A percentile compares a stretch with the other conserved stretches of the same genome.
These are phyloP conservation scores for Epizoanthus illoricatus DNA, from an alignment of 92 coral and sea anemone genomes.

Conservation along the genomic window DNA sequence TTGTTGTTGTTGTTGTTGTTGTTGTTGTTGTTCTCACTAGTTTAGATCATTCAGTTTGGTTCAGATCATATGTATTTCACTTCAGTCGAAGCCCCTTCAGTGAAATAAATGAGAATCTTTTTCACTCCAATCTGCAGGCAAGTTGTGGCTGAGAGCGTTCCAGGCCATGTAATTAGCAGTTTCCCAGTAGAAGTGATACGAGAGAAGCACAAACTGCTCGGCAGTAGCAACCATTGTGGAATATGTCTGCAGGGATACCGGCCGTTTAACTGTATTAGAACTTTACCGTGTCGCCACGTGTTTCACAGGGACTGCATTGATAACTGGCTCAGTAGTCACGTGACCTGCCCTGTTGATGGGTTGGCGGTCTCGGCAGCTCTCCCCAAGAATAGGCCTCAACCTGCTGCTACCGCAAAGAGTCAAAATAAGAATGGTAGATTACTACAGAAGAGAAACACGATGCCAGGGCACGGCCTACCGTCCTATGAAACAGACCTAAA, in stretches of 20 bases:
- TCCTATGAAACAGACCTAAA: conserved; percentile 38
- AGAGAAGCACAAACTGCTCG: conserved; percentile 74
- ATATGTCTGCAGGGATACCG: conserved; percentile 78
- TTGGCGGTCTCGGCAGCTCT: conserved; percentile 42
- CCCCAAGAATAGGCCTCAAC: not conserved
- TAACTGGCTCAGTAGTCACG: conserved; percentile 86
- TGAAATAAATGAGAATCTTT: not conserved
- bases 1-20: no score
- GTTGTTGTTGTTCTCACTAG: no score
- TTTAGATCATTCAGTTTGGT: no score
- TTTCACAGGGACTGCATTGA: conserved; percentile 93
- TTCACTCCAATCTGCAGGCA: conserved; percentile 51
- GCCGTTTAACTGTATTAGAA: conserved; percentile 69
- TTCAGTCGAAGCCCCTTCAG: no score
- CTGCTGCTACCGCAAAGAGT: conserved; percentile 19
- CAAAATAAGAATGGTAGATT: conserved; percentile 48
- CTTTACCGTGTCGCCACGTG: conserved; percentile 80
- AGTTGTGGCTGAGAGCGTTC: conserved; percentile 75
- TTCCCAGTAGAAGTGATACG: conserved; percentile 80
- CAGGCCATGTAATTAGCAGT: conserved; percentile 80
- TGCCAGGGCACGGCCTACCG: conserved; percentile 18
- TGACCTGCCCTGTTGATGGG: conserved; percentile 92
- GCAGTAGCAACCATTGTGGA: conserved; percentile 68
- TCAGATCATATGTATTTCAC: no score
- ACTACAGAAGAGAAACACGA: conserved; percentile 46